Conservation (phyloP, 2,888 invertebrate species). For the Gandaritis pyraliata region DNA sequence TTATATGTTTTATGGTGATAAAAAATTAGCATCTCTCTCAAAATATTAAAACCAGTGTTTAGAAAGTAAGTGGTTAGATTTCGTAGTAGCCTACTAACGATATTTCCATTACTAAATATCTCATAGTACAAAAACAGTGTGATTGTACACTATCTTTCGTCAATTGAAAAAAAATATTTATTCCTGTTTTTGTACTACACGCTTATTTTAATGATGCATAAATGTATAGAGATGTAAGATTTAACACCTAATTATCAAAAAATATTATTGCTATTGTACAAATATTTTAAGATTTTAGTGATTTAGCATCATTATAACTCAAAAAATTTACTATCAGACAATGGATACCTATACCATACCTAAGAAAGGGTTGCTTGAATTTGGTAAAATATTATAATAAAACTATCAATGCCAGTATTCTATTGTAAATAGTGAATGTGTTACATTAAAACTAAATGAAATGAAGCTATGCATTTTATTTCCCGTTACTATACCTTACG, state of each 20-base stretch:
- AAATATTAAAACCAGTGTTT: conserved; percentile 39
- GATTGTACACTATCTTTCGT: conserved; percentile 30
- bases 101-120: conserved; percentile 15
- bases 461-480: conserved; percentile 54
- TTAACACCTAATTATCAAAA: conserved; percentile 47
- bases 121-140: conserved; percentile 45
- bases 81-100: conserved; percentile 8
- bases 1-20: conserved; percentile 32
- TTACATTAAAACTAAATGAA: conserved; percentile 78
- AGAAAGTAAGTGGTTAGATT: conserved; percentile 15
- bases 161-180: conserved; percentile 10
- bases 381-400: conserved; percentile 51
- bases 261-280: conserved; percentile 60
- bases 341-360: conserved; percentile 16
- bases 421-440: conserved; percentile 81
- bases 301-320: conserved; percentile 49
- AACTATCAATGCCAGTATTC: conserved; percentile 81
- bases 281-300: conserved; percentile 62
- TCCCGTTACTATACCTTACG: conserved; percentile 13
- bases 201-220: conserved; percentile 45
- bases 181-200: conserved; percentile 51
- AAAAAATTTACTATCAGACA: conserved; percentile 31
- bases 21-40: conserved; percentile 29
- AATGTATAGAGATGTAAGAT: conserved; percentile 45
- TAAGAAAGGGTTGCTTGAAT: conserved; percentile 42